These are phyloP conservation scores for Opisthocomus hoazin DNA, from an alignment of 2,113 vertebrate species.

Conservation along the genomic window DNA sequence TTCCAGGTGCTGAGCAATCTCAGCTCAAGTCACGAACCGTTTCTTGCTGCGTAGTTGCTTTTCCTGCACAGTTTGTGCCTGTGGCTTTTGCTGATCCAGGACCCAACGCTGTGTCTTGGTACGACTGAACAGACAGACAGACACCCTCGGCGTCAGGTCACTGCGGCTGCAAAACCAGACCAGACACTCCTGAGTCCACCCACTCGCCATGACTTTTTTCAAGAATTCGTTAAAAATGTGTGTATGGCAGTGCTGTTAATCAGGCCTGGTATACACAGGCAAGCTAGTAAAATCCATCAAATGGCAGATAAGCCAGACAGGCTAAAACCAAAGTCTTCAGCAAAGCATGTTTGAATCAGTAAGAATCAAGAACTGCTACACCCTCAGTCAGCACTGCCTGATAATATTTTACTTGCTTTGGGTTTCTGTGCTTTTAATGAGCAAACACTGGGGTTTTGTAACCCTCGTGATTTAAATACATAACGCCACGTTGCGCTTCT, in stretches of 20 bases:
- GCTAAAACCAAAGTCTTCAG: neutral
- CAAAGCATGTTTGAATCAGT: neutral
- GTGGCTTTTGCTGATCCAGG: neutral
- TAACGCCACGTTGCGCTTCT: neutral
- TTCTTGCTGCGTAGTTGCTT: neutral
- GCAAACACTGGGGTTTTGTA: slow-evolving; percentile 16
- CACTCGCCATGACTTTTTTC: neutral
- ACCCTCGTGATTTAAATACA: neutral
- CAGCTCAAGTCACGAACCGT: neutral
- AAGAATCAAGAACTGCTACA: neutral
- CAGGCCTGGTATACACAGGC: neutral
- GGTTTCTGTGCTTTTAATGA: slow-evolving; percentile 19
- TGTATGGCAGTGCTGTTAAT: neutral
- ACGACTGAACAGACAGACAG: neutral
- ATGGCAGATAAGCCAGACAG: neutral
- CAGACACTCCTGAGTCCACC: neutral
- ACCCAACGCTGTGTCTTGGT: neutral
- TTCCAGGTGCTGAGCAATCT: neutral
- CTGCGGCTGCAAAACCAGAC: neutral
- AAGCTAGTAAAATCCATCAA: neutral
- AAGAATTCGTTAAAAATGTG: neutral
- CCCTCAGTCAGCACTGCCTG: neutral
- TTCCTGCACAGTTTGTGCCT: neutral
- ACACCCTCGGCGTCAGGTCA: neutral
- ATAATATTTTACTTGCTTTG: slow-evolving; percentile 31